Conservation (phyloP, 2,888 invertebrate species). For the Lycia hirtaria region DNA sequence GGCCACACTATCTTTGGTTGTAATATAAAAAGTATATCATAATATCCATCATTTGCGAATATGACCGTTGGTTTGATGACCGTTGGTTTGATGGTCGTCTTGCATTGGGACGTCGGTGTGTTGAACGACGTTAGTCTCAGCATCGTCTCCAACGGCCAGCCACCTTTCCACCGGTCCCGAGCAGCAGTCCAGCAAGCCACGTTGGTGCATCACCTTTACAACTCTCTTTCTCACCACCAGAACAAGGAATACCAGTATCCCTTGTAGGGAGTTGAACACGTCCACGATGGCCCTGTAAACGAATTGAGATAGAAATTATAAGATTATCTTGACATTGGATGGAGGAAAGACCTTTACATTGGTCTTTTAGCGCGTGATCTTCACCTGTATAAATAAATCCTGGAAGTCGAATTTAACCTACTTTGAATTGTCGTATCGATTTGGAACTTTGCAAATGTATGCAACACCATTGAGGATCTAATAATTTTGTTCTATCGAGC, state of each 20-base stretch:
- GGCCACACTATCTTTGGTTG: not conserved
- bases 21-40: not conserved
- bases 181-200: slow-evolving; percentile 64
- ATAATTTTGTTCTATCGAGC: too few species aligned
- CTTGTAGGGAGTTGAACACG: slow-evolving; percentile 86
- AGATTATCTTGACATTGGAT: not conserved
- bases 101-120: slow-evolving; percentile 69
- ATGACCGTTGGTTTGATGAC: slow-evolving; percentile 11
- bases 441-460: too few species aligned
- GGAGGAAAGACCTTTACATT: too few species aligned
- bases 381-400: too few species aligned
- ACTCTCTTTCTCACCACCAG: slow-evolving; percentile 85
- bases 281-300: slow-evolving; percentile 84
- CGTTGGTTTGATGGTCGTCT: slow-evolving; percentile 46
- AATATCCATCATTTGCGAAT: not conserved
- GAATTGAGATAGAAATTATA: slow-evolving; percentile 1
- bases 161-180: slow-evolving; percentile 59
- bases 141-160: slow-evolving; percentile 73
- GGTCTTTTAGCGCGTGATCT: too few species aligned
- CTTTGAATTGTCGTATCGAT: too few species aligned
- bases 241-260: slow-evolving; percentile 86
- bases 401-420: too few species aligned
- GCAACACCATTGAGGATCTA: too few species aligned
- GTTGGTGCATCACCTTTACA: slow-evolving; percentile 66
- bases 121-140: slow-evolving; percentile 74